Evolutionary conservation across 1,140 invertebrate species (phyloP).

Genomic region (Diploscapter pachys): DNA sequence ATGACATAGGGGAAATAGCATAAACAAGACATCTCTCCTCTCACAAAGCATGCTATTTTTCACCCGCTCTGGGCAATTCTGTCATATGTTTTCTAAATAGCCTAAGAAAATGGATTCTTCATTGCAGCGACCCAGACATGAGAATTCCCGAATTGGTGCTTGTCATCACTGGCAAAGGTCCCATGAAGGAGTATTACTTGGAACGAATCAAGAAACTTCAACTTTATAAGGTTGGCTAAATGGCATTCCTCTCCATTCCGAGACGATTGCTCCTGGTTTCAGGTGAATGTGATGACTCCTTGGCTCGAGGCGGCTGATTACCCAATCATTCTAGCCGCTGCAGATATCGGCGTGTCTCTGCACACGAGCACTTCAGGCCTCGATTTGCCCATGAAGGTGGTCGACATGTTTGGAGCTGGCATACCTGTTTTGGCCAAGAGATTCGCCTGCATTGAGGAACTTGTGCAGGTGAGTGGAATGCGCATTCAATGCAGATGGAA

Average conservation of each 20-base stretch:
- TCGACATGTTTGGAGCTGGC: constrained; percentile 97
- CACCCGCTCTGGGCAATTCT: too few species aligned
- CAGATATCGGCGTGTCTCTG: constrained; percentile 89
- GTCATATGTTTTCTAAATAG: too few species aligned
- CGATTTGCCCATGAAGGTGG: constrained; percentile 98
- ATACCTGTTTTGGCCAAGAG: constrained; percentile 70
- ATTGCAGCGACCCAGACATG: neutral
- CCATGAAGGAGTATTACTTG: constrained; percentile 80
- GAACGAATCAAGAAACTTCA: constrained; percentile 66
- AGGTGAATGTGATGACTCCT: constrained; percentile 72
- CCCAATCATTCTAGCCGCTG: constrained; percentile 68
- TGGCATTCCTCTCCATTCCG: too few species aligned
- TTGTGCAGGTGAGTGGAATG: constrained; percentile 32
- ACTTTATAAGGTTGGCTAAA: constrained; percentile 64
- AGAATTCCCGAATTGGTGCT: constrained; percentile 36
- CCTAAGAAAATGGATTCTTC: too few species aligned
- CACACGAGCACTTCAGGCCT: constrained; percentile 87
- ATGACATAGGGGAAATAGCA: too few species aligned
- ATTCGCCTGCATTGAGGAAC: constrained; percentile 51
- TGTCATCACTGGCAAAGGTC: constrained; percentile 83
- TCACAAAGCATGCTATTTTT: too few species aligned
- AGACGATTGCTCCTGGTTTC: constrained; percentile 62
- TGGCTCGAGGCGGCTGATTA: constrained; percentile 91
- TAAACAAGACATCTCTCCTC: too few species aligned
- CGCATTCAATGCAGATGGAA: too few species aligned